These are phyloP conservation scores for Coccyzus lansbergi DNA, from an alignment of 2,797 vertebrate species.

Conservation along the genomic window DNA sequence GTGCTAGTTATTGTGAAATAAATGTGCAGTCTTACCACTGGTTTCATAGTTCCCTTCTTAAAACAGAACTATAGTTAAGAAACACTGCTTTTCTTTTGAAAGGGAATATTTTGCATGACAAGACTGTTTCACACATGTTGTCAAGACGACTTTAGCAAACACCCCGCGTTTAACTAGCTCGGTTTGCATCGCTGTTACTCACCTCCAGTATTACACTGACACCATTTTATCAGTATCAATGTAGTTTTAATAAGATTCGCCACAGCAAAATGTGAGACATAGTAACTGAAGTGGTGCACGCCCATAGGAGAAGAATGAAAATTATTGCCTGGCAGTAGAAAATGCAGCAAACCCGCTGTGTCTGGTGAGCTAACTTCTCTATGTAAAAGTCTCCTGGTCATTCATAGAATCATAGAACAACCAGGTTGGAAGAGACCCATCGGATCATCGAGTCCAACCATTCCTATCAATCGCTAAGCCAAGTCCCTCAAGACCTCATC, in stretches of 20 bases:
- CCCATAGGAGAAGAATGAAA: not conserved
- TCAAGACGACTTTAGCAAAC: not conserved
- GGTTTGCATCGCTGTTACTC: not conserved
- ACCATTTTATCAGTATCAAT: not conserved
- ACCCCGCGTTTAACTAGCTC: not conserved
- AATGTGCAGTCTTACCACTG: not conserved
- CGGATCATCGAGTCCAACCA: too few species aligned
- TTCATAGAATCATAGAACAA: too few species aligned
- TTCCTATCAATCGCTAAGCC: too few species aligned
- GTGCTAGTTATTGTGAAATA: not conserved
- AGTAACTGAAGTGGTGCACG: not conserved
- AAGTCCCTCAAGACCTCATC: too few species aligned
- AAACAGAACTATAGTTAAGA: not conserved
- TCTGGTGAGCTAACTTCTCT: not conserved
- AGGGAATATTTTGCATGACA: not conserved
- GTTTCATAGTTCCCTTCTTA: not conserved
- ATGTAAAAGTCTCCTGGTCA: not conserved
- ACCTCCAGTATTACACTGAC: not conserved
- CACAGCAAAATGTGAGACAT: not conserved
- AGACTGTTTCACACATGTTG: not conserved
- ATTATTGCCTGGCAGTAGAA: not conserved
- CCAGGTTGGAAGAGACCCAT: too few species aligned
- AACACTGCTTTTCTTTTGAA: not conserved
- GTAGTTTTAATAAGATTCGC: not conserved
- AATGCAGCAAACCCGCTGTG: not conserved